These are phyloP conservation scores for Crambe crambe DNA, from an alignment of 37 sponge, comb jelly and placozoan genomes.

Conservation along the genomic window DNA sequence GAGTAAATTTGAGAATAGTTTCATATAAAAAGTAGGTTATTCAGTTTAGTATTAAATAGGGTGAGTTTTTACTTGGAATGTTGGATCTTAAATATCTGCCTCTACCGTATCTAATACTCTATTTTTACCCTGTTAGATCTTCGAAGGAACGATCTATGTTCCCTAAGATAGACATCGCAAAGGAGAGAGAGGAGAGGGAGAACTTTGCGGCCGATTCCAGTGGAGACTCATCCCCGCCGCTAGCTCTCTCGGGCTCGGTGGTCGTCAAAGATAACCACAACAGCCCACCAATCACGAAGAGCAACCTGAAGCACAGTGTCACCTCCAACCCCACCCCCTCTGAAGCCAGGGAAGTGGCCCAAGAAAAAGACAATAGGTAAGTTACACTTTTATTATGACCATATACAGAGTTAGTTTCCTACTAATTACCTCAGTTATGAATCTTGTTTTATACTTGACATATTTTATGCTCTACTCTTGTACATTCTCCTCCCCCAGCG, in stretches of 20 bases:
- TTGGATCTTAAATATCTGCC: no score
- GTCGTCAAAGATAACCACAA: not conserved
- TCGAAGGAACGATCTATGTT: conserved; percentile 55
- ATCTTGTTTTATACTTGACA: no score
- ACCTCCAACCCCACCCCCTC: not conserved
- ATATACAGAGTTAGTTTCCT: no score
- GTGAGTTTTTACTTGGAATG: no score
- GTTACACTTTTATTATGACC: not conserved
- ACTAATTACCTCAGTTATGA: no score
- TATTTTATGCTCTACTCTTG: no score
- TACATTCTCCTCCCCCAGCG: no score
- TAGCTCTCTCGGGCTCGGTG: not conserved
- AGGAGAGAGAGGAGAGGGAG: conserved; percentile 42
- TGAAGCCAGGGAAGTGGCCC: conserved; percentile 22
- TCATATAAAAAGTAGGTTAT: no score
- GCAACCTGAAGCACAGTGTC: not conserved
- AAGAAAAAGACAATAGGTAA: conserved; percentile 12
- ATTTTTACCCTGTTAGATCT: no score
- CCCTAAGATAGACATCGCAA: conserved; percentile 43
- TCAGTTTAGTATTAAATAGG: no score
- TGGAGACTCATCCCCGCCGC: not conserved
- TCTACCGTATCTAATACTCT: no score
- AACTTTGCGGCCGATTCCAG: not conserved
- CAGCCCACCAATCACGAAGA: not conserved
- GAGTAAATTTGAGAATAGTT: no score